Base-by-base conservation (phyloP, 2,797 vertebrate species). In the Lagocephalus sceleratus region DNA sequence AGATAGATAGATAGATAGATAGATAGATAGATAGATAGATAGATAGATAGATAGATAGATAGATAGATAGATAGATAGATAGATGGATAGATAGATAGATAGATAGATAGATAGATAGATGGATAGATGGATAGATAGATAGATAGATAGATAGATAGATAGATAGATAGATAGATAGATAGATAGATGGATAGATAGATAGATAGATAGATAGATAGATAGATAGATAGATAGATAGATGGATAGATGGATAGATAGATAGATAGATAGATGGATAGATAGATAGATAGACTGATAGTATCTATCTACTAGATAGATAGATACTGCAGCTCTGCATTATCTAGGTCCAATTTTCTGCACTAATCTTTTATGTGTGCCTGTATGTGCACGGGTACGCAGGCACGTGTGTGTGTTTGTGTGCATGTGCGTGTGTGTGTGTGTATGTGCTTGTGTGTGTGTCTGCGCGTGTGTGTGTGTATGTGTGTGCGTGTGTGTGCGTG, bases 261-360 rank as follows among this genome's bases (percentile, higher is more conserved):
- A 47, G 45, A 43, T 43, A 19, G 17, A 19, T 29, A 44, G 32
- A 39, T 8, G 19, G 40, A 42, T n/a, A 42, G 40, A 42, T n/a
- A 42, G 17, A 42, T 17, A 42, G 16, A 42, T n/a, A 17, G 17
- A 41, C 6, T 35, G 32, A 7, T 6, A 7, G 32, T 12, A 12
- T 35, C 32, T 35, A n/a, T n/a, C n/a, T n/a, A n/a, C n/a, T n/a
- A 42, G 17, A 42, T 17, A 42, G 16, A 42, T n/a, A 17, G 3
- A 35, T 1, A 9, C 26, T 29, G 3, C 11, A 35, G 32, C 10
- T 35, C 32, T 35, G 32, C 14, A 35, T 35, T 14, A 35, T 35
- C 32, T 45, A 51, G 51, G 58, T 70, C 47, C 51, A 29, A 42
- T 67, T 57, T 40, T 40, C 19, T 44, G 21, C n/a, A 15, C 16